Evolutionary conservation across 2,888 invertebrate genomes (phyloP), one percentile per base, ranked within the genome.

Genomic region (Trichogramma evanescens): DNA sequence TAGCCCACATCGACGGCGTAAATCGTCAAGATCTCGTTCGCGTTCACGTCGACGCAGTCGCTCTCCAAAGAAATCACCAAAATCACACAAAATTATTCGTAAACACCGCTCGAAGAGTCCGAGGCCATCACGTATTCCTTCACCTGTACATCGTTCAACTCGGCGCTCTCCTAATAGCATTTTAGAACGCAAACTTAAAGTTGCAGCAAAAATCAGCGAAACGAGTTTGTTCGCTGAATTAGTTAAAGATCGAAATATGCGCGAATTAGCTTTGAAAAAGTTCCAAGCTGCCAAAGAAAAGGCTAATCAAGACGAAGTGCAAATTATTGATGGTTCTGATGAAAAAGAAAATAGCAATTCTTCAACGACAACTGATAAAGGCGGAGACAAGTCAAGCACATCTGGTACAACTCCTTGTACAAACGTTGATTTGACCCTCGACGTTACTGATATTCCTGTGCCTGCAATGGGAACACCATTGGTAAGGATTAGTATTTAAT

Each of bases 181-280:
- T 26, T 72, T 71, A 0, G 75, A 73, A 2, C 71, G 76, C 13
- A 74, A 76, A 66, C 66, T 75, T 44, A 61, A 75, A 10, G 71
- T 69, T 5, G 73, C 87, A 66, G 88, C 90, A 70, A 93, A 93
- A 76, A 91, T 93, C 72, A 89, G 89, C 57, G 91, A 92, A 69
- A 93, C 93, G 6, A 93, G 93, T 74, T 82, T 94, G 8, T 94
- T 94, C 74, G 93, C 93, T 0, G 92, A 93, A 78, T 82, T 94
- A 63, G 91, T 93, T 9, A 93, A 93, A 72, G 90, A 91, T 72
- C 86, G 88, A 67, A 89, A 90, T 68, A 90, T 89, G 81, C 83
- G 91, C 6, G 89, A 89, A 61, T 82, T 90, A 75, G 91, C 90
- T 57, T 77, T 84, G 62, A 82, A 85, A 78, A 89, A 87, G 74